Percentiles rank a stretch among this genome's conserved stretches.
These are phyloP conservation scores for Nesometra sesokonis DNA, from an alignment of 35 echinoderm and acorn worm species.

Conservation along the genomic window DNA sequence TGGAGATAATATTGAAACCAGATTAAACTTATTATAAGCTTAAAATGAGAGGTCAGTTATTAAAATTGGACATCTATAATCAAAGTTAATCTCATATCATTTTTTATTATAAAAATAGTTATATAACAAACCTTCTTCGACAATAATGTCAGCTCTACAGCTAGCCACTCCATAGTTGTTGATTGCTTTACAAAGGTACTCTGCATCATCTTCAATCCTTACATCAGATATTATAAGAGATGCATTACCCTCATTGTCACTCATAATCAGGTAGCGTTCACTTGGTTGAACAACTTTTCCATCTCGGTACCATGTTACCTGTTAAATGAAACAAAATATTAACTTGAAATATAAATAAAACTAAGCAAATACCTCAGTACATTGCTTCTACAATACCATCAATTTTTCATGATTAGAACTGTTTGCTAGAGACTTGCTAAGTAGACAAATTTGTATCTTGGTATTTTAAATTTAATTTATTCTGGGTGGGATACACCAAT, in stretches of 20 bases:
- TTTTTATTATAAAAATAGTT: not conserved
- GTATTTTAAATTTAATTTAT: too few relatives aligned
- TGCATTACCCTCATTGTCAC: constrained; percentile 63
- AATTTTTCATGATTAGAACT: too few relatives aligned
- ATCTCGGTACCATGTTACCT: constrained; percentile 86
- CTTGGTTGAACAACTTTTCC: constrained; percentile 55
- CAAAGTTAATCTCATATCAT: too few relatives aligned
- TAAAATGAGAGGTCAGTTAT: too few relatives aligned
- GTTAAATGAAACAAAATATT: not conserved
- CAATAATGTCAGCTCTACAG: constrained; percentile 85
- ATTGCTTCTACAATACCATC: too few relatives aligned
- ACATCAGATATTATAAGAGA: constrained; percentile 68
- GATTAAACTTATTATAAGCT: too few relatives aligned
- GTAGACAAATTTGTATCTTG: too few relatives aligned
- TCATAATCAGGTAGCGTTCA: constrained; percentile 47
- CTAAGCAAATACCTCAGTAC: not conserved
- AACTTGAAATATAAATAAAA: not conserved
- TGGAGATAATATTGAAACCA: too few relatives aligned
- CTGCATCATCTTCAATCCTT: constrained; percentile 82
- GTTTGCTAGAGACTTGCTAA: too few relatives aligned
- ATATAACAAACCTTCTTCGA: constrained; percentile 22
- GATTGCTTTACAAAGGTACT: constrained; percentile 87
- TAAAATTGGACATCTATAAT: too few relatives aligned
- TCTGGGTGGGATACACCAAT: too few relatives aligned
- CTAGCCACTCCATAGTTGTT: constrained; percentile 67